phyloP scores from a whole-genome alignment of 2,113 vertebrate genomes.

The Colius striatus region DNA sequence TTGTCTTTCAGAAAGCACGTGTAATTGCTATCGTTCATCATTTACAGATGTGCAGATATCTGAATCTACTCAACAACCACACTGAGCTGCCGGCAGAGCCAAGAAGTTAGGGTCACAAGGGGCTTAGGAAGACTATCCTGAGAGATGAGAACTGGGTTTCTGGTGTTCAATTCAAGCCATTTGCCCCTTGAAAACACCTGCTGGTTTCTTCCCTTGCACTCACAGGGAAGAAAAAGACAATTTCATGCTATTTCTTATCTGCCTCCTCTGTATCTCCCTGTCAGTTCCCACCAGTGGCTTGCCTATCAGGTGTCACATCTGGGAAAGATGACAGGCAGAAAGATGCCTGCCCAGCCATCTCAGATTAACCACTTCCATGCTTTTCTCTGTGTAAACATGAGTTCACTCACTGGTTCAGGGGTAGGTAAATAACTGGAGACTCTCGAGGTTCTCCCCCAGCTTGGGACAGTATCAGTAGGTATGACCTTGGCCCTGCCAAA shows the following conservation, averaged over 20 bases:
- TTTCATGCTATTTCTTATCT: slow-evolving; percentile 70
- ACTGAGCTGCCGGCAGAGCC: slow-evolving; percentile 13
- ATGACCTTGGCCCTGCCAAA: not conserved
- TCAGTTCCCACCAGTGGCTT: slow-evolving; percentile 59
- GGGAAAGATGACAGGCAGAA: slow-evolving; percentile 37
- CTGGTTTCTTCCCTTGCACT: slow-evolving; percentile 44
- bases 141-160: slow-evolving; percentile 53
- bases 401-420: not conserved
- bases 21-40: slow-evolving; percentile 45
- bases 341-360: not conserved
- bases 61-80: slow-evolving; percentile 34
- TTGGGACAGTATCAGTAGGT: not conserved
- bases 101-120: slow-evolving; percentile 26
- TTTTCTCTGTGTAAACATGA: not conserved
- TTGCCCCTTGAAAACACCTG: slow-evolving; percentile 68
- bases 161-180: slow-evolving; percentile 28
- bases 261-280: slow-evolving; percentile 16
- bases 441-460: not conserved
- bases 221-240: slow-evolving; percentile 60
- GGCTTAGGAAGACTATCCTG: slow-evolving; percentile 47
- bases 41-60: slow-evolving; percentile 67
- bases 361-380: slow-evolving; percentile 49
- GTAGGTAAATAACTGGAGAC: not conserved
- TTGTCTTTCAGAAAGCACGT: slow-evolving; percentile 34
- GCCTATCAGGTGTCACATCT: slow-evolving; percentile 57